Percentiles rank a stretch among this genome's conserved stretches.
These are phyloP conservation scores for Cygnus olor DNA, from an alignment of 2,797 vertebrate genomes.

Conservation along the genomic window DNA sequence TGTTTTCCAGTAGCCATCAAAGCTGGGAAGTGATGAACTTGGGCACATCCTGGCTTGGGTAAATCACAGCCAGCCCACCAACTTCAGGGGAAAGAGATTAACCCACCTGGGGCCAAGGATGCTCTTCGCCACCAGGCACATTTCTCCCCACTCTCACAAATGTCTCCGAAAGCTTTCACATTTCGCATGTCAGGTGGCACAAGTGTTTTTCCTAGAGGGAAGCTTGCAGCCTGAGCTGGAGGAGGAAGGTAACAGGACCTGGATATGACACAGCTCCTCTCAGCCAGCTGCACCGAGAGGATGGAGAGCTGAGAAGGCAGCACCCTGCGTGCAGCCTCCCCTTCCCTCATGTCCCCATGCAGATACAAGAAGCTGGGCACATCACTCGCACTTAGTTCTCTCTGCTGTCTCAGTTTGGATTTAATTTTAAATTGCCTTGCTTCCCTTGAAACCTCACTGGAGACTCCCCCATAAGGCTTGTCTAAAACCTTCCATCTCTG, in stretches of 20 bases:
- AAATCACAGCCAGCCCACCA: neutral
- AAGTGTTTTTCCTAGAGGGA: neutral
- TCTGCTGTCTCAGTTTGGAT: neutral
- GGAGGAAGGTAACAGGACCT: neutral
- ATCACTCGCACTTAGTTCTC: neutral
- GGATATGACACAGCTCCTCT: neutral
- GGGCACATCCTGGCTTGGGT: neutral
- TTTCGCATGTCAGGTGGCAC: neutral
- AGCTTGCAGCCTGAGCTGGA: neutral
- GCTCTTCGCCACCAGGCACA: neutral
- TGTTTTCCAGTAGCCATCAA: neutral
- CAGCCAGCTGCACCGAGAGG: neutral
- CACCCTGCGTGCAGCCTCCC: neutral
- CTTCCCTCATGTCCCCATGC: neutral
- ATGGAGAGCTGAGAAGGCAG: neutral
- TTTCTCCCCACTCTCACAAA: neutral
- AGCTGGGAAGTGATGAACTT: neutral
- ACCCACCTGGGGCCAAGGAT: neutral
- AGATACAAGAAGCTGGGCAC: neutral
- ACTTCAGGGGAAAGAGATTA: neutral
- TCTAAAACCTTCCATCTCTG: neutral
- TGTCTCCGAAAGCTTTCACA: neutral
- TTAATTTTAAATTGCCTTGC: neutral
- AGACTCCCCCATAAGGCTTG: neutral
- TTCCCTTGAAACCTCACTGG: neutral